phyloP scores from a whole-genome alignment of 2,888 invertebrate species.

The Apotomis betuletana region DNA sequence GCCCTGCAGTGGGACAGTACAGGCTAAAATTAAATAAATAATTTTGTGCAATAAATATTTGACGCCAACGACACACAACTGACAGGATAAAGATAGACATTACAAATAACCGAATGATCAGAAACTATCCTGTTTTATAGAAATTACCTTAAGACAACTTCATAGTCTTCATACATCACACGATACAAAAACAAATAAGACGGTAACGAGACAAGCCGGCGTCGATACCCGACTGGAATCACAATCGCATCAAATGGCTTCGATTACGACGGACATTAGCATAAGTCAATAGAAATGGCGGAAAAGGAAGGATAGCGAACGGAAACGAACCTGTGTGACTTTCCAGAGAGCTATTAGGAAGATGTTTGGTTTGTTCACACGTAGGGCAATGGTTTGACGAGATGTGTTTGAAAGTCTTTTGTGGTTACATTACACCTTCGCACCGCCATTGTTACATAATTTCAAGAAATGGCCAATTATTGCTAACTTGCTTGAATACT shows the following conservation, averaged over 20 bases:
- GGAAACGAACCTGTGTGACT: slow-evolving; percentile 20
- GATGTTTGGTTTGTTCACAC: not conserved
- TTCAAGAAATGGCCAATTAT: too few relatives aligned
- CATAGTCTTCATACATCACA: slow-evolving; percentile 2
- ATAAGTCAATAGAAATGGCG: slow-evolving; percentile 37
- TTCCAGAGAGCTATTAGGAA: slow-evolving; percentile 11
- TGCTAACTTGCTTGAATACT: too few relatives aligned
- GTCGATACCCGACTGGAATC: slow-evolving; percentile 24
- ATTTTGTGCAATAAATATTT: too few relatives aligned
- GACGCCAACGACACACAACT: too few relatives aligned
- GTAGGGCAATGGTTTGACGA: not conserved
- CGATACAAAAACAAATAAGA: slow-evolving; percentile 14
- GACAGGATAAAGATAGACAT: too few relatives aligned
- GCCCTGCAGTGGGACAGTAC: too few relatives aligned
- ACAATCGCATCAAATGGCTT: slow-evolving; percentile 20
- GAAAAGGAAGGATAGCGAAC: slow-evolving; percentile 32
- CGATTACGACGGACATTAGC: slow-evolving; percentile 33
- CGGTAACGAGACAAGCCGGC: slow-evolving; percentile 18
- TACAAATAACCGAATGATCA: too few relatives aligned
- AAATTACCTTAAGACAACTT: not conserved
- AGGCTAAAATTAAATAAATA: too few relatives aligned
- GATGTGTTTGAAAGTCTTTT: not conserved
- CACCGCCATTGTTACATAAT: too few relatives aligned
- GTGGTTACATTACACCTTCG: too few relatives aligned
- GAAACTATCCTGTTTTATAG: too few relatives aligned